Conservation (phyloP, 2,113 vertebrate genomes). For the Colossoma macropomum region DNA sequence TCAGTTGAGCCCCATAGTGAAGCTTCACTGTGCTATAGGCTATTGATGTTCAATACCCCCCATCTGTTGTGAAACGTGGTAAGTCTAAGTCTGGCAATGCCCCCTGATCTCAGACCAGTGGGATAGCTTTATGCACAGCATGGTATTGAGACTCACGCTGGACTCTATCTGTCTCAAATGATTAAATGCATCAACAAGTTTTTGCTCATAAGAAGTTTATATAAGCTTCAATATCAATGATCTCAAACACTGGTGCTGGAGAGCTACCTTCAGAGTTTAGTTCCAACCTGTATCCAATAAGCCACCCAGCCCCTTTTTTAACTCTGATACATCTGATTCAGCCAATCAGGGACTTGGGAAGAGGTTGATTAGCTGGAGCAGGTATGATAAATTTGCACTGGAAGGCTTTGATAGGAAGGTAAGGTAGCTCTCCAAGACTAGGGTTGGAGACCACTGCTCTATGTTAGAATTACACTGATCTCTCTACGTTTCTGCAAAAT, state of each 20-base stretch:
- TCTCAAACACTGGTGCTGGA: neutral
- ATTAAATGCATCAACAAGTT: conserved; percentile 44
- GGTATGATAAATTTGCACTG: too few species aligned
- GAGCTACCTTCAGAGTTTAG: too few species aligned
- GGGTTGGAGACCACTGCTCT: too few species aligned
- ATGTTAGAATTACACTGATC: too few species aligned
- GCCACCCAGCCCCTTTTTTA: too few species aligned
- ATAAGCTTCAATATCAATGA: neutral
- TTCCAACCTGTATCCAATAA: too few species aligned
- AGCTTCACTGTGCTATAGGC: conserved; percentile 16
- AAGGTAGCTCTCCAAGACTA: too few species aligned
- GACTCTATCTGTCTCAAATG: conserved; percentile 30
- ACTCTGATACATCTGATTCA: too few species aligned
- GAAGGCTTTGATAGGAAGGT: too few species aligned
- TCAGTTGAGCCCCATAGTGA: conserved; percentile 38
- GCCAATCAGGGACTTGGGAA: too few species aligned
- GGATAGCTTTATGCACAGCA: conserved; percentile 23
- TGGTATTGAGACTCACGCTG: neutral
- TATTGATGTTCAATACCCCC: conserved; percentile 45
- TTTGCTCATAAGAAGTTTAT: neutral
- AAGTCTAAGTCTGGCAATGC: conserved; percentile 24
- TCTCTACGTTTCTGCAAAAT: too few species aligned
- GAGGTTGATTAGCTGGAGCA: too few species aligned
- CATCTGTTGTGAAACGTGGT: conserved; percentile 39
- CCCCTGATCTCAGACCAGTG: conserved; percentile 20